phyloP scores from a whole-genome alignment of 1,140 invertebrate species.

The Forficula auricularia region DNA sequence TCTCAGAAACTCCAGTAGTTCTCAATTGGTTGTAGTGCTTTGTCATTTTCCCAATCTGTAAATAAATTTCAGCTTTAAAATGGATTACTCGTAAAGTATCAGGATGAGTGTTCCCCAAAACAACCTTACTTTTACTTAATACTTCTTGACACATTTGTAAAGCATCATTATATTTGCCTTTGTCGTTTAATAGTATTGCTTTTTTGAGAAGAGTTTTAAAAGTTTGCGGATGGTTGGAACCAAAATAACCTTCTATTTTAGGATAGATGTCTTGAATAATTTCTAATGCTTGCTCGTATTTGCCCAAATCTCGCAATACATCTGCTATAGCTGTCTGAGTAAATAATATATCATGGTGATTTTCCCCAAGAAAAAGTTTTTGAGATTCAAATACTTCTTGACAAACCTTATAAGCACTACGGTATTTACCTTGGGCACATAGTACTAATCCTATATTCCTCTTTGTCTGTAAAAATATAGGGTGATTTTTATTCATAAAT shows the following conservation, averaged over 20 bases:
- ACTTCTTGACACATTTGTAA: slow-evolving; percentile 15
- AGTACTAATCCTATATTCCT: too few species aligned
- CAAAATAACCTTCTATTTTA: slow-evolving; percentile 7
- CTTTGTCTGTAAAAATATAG: too few species aligned
- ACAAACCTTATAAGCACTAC: too few species aligned
- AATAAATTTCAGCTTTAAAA: slow-evolving; percentile 5
- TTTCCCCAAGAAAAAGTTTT: neutral
- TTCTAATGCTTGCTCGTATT: slow-evolving; percentile 10
- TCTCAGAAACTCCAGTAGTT: neutral
- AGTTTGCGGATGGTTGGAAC: slow-evolving; percentile 10
- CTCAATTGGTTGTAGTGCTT: too few species aligned
- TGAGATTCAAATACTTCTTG: too few species aligned
- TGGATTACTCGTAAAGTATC: slow-evolving; percentile 16
- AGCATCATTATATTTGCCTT: slow-evolving; percentile 16
- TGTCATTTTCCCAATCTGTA: too few species aligned
- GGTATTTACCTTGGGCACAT: too few species aligned
- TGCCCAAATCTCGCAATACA: slow-evolving; percentile 2
- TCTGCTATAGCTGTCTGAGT: slow-evolving; percentile 3
- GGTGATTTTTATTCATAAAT: too few species aligned
- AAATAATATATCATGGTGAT: slow-evolving; percentile 5
- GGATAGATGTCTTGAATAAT: slow-evolving; percentile 6
- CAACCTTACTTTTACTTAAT: slow-evolving; percentile 11
- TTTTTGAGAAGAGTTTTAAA: slow-evolving; percentile 9
- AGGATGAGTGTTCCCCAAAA: slow-evolving; percentile 16
- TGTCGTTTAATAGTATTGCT: slow-evolving; percentile 11